A percentile compares a stretch with the other conserved stretches of the same genome.
Conservation (phyloP, 2,797 vertebrate genomes). For the Poecilia velifera region DNA sequence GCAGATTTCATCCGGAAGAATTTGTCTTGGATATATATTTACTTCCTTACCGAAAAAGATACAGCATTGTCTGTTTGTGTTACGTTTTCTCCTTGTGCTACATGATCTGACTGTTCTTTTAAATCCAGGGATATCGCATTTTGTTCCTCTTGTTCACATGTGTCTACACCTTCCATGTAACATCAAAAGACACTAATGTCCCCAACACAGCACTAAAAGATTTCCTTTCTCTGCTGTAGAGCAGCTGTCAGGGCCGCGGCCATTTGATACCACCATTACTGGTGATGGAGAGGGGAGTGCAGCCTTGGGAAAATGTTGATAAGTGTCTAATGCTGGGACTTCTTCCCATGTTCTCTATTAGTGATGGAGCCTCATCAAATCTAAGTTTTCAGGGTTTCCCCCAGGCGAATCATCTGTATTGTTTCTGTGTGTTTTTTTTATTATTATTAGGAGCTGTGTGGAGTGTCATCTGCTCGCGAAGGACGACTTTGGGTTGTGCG, state of each 20-base stretch:
- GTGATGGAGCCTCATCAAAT: constrained; percentile 50
- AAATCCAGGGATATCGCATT: constrained; percentile 68
- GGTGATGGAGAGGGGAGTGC: constrained; percentile 48
- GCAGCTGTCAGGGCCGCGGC: constrained; percentile 69
- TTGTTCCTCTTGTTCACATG: constrained; percentile 62
- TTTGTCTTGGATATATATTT: constrained; percentile 34
- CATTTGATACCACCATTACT: constrained; percentile 69
- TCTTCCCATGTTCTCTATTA: constrained; percentile 50
- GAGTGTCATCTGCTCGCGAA: constrained; percentile 90
- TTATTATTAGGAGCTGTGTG: constrained; percentile 86
- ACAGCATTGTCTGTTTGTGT: neutral
- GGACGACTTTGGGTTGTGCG: constrained; percentile 80
- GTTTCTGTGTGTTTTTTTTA: constrained; percentile 27
- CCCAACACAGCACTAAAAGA: constrained; percentile 65
- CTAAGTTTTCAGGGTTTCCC: constrained; percentile 18
- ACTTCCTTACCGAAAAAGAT: constrained; percentile 40
- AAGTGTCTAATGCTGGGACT: constrained; percentile 62
- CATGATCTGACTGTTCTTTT: constrained; percentile 57
- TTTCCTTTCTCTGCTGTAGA: constrained; percentile 74
- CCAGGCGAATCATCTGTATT: constrained; percentile 39
- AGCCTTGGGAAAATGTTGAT: constrained; percentile 73
- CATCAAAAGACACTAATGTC: constrained; percentile 75
- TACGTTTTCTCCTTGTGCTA: constrained; percentile 35
- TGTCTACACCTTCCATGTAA: constrained; percentile 70
- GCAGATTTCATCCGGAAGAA: constrained; percentile 21